Evolutionary conservation across 2,888 invertebrate genomes (phyloP), one percentile per base, ranked within the genome.

Genomic region (Perdita meconis): DNA sequence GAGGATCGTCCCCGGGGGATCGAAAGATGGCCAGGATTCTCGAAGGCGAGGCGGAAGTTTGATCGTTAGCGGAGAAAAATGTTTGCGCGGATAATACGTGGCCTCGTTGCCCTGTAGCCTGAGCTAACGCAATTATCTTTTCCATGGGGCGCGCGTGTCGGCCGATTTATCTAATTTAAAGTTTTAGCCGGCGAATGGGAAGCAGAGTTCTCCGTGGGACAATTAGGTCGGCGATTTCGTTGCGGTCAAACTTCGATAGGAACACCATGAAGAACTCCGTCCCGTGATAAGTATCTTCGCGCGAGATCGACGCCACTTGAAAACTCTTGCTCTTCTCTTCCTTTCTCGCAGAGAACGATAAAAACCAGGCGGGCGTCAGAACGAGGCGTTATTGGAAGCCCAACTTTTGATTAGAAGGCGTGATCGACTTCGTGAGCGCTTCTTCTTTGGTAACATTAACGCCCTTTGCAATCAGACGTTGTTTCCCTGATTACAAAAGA

Each of bases 101-200:
- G 70, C 22, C 10, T 6, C 13, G 42, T 56, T 42, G 64, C n/a
- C 10, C 47, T 30, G 57, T 42, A 42, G 36, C 38, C 36, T 19
- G 16, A 38, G 55, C 57, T 75, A 77, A 67, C 53, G 63, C 67
- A 75, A 75, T 77, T 63, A 75, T 50, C 55, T 59, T 56, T 16
- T 19, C 34, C 2, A 24, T 12, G 30, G 38, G n/a, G 19, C 24
- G 26, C n/a, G 55, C 19, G 13, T 47, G 60, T 60, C 60, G 34
- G 36, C 22, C 26, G 56, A 53, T 40, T 50, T 40, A 47, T 50
- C 30, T 26, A 64, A 64, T 34, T 65, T 53, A 55, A 69, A 63
- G 50, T 61, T 68, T 36, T 8, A n/a, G 13, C 26, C 26, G 30
- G 30, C 26, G 30, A 50, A n/a, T 8, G 5, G n/a, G 5, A 22